Evolutionary conservation across 2,113 vertebrate genomes (phyloP).

Genomic region (Pelodiscus sinensis): DNA sequence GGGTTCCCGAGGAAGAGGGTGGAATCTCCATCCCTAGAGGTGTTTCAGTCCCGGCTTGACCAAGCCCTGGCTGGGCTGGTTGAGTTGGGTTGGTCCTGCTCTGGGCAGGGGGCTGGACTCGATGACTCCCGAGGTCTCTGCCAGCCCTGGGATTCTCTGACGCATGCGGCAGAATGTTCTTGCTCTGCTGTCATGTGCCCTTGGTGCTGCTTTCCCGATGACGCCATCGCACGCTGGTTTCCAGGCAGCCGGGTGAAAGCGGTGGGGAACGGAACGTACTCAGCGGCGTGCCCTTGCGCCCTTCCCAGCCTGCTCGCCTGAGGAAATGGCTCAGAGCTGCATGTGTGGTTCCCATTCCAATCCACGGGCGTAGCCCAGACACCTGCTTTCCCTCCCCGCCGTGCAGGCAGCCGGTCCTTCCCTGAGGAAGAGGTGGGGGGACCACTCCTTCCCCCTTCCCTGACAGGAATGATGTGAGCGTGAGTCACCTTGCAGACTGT

Average conservation of each 20-base stretch:
- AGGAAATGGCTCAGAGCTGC: background rate
- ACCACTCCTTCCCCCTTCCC: slow-evolving; percentile 16
- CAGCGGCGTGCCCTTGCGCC: background rate
- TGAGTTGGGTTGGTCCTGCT: no score
- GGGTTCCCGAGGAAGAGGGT: no score
- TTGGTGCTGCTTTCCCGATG: background rate
- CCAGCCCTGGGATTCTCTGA: no score
- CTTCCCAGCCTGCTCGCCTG: background rate
- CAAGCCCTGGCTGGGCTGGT: no score
- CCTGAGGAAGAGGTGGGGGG: slow-evolving; percentile 24
- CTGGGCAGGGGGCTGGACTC: no score
- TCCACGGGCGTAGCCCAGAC: background rate
- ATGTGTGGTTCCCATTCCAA: background rate
- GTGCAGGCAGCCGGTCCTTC: background rate
- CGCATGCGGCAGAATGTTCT: background rate
- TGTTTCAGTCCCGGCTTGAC: no score
- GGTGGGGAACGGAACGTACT: background rate
- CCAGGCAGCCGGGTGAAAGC: background rate
- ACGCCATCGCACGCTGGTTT: background rate
- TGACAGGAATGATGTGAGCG: slow-evolving; percentile 43
- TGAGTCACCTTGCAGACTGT: slow-evolving; percentile 60
- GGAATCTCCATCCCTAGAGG: no score
- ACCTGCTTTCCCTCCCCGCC: slow-evolving; percentile 9
- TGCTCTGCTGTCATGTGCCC: background rate
- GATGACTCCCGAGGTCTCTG: no score